A percentile compares a stretch with the other conserved stretches of the same genome.
phyloP scores from a whole-genome alignment of 1,140 invertebrate species.

The Scaptomyza graminum region DNA sequence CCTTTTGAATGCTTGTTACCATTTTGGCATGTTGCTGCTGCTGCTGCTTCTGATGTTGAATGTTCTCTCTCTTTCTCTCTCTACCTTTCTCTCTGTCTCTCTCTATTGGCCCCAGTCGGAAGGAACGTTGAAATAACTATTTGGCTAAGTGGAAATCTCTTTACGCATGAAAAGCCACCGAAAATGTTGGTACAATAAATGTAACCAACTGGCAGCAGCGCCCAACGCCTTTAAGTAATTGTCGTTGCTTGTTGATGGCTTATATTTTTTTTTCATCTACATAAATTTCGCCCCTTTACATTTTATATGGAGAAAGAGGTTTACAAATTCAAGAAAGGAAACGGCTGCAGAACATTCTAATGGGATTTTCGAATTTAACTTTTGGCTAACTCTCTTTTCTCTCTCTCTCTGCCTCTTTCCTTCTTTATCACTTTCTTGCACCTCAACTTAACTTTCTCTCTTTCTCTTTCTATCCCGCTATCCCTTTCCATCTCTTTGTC shows the following conservation, averaged over 20 bases:
- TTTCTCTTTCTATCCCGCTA: conserved; percentile 23
- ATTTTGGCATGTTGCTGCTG: background rate
- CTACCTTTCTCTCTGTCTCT: too few relatives aligned
- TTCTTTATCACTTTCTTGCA: background rate
- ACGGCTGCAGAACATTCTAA: conserved; percentile 67
- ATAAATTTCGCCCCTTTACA: background rate
- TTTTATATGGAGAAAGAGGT: conserved; percentile 11
- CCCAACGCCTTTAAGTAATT: conserved; percentile 22
- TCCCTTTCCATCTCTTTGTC: conserved; percentile 16
- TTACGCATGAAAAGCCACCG: conserved; percentile 13
- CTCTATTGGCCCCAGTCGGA: background rate
- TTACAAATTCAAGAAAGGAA: conserved; percentile 7
- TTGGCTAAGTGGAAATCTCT: conserved; percentile 27
- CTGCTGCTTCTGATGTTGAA: too few relatives aligned
- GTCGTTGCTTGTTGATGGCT: conserved; percentile 13
- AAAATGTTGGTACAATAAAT: conserved; percentile 26
- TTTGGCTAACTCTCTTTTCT: conserved; percentile 9
- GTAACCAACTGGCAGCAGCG: background rate
- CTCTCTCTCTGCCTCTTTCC: background rate
- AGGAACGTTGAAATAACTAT: conserved; percentile 13
- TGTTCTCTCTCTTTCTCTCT: too few relatives aligned
- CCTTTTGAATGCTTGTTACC: background rate
- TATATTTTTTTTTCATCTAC: background rate
- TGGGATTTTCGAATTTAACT: conserved; percentile 72
- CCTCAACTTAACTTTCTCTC: background rate